phyloP scores from a whole-genome alignment of 2,113 vertebrate genomes.

The Nothoprocta perdicaria region DNA sequence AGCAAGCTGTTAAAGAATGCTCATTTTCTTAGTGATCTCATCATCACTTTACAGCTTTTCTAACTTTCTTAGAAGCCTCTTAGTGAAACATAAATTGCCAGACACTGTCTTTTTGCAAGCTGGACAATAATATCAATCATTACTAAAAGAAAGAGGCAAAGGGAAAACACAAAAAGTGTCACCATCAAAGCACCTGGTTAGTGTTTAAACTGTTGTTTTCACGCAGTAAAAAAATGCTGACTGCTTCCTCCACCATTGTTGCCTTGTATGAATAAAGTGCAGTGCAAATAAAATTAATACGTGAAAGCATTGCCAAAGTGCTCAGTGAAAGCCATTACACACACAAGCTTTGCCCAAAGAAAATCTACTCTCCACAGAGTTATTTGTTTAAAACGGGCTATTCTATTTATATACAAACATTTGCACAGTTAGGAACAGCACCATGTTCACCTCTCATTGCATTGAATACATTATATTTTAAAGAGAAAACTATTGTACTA shows the following conservation, averaged over 20 bases:
- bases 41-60: slow-evolving; percentile 38
- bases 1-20: slow-evolving; percentile 8
- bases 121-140: slow-evolving; percentile 18
- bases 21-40: slow-evolving; percentile 39
- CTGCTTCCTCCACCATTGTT: neutral
- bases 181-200: neutral
- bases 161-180: neutral
- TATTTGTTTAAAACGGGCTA: slow-evolving; percentile 23
- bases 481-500: neutral
- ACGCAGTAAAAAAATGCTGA: neutral
- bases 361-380: neutral
- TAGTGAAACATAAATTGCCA: neutral
- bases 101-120: neutral
- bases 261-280: neutral
- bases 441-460: neutral
- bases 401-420: slow-evolving; percentile 43
- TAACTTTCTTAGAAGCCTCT: slow-evolving; percentile 59
- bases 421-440: slow-evolving; percentile 6
- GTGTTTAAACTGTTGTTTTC: neutral
- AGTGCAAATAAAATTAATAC: slow-evolving; percentile 2
- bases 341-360: neutral
- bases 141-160: neutral
- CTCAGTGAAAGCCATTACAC: neutral
- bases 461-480: neutral
- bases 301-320: neutral